Conservation (phyloP, 1,140 invertebrate genomes). For the Zaprionus gabonicus region DNA sequence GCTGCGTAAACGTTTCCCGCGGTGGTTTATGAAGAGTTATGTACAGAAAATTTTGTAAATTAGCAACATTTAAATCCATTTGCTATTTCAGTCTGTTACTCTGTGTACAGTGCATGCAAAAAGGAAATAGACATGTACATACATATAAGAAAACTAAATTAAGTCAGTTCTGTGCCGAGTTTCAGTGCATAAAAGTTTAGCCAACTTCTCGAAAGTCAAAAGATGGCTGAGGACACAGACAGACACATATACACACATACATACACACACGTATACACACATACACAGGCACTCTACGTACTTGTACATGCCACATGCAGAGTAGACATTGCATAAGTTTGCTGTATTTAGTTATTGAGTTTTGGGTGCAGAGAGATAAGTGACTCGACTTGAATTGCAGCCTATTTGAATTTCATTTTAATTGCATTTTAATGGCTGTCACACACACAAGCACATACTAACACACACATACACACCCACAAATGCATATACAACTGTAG, state of each 20-base stretch:
- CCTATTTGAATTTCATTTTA: slow-evolving; percentile 43
- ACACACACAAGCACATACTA: slow-evolving; percentile 2
- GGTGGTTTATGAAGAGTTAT: not conserved
- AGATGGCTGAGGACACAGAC: not conserved
- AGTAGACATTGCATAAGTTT: slow-evolving; percentile 1
- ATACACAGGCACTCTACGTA: not conserved
- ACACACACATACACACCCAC: slow-evolving; percentile 2
- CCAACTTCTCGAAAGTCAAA: slow-evolving; percentile 27
- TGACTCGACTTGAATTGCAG: not conserved
- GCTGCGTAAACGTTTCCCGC: not conserved
- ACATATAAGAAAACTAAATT: slow-evolving; percentile 9
- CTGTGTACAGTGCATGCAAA: not conserved
- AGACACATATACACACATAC: slow-evolving; percentile 2
- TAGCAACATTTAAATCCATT: not conserved
- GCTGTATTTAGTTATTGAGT: slow-evolving; percentile 38
- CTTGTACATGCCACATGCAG: no score
- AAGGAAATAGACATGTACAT: slow-evolving; percentile 9
- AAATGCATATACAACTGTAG: not conserved
- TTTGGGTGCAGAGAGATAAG: slow-evolving; percentile 16
- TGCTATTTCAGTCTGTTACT: not conserved
- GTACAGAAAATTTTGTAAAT: not conserved
- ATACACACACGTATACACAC: not conserved
- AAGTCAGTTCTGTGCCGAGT: slow-evolving; percentile 10
- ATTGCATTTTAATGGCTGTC: slow-evolving; percentile 38
- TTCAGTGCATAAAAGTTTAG: slow-evolving; percentile 21